phyloP scores from a whole-genome alignment of 1,140 invertebrate genomes.

The Ceratina japonica region DNA sequence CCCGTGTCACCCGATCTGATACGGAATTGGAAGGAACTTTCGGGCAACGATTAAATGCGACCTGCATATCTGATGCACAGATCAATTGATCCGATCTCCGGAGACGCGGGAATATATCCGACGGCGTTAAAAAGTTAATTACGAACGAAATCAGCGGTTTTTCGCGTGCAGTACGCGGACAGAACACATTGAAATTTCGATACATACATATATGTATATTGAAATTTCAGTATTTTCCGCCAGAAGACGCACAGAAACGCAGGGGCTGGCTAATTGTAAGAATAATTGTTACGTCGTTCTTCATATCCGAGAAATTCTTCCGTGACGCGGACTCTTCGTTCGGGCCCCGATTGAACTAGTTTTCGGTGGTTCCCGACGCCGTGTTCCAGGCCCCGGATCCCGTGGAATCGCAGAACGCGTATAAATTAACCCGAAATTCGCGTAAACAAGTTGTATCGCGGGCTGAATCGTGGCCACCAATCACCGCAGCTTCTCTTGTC shows the following conservation, averaged over 20 bases:
- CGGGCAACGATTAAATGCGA: no score
- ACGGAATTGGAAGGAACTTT: not conserved
- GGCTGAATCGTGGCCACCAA: constrained; percentile 56
- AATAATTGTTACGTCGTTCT: not conserved
- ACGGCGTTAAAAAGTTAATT: no score
- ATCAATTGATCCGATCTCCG: no score
- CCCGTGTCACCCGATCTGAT: not conserved
- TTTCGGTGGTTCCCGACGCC: not conserved
- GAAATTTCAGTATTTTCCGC: no score
- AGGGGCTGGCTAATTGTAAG: no score
- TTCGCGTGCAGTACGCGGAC: no score
- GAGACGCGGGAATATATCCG: no score
- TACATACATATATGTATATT: no score
- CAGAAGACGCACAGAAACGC: no score
- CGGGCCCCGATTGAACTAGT: constrained; percentile 29
- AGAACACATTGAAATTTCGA: no score
- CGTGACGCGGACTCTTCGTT: not conserved
- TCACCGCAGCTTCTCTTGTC: constrained; percentile 52
- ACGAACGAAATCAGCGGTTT: no score
- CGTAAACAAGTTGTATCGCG: constrained; percentile 61
- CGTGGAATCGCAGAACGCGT: constrained; percentile 35
- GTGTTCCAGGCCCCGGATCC: not conserved
- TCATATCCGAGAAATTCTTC: not conserved
- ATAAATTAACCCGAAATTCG: constrained; percentile 63
- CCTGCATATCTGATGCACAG: no score